phyloP scores from a whole-genome alignment of 2,113 vertebrate genomes.

The Chrysochloris asiatica region DNA sequence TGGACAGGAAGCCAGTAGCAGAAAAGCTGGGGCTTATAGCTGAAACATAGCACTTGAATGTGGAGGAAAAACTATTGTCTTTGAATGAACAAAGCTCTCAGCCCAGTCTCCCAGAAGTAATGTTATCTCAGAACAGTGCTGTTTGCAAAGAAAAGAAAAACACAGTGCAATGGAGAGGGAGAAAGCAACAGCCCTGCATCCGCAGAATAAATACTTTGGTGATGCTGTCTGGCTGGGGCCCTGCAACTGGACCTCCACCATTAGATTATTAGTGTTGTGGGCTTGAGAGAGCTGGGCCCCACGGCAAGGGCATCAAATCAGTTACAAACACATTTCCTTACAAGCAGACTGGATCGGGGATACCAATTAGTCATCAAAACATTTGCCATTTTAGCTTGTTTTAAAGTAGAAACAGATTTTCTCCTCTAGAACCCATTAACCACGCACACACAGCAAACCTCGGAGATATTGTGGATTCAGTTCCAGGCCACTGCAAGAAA shows the following conservation, averaged over 20 bases:
- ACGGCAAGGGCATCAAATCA: constrained; percentile 80
- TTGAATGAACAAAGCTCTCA: constrained; percentile 56
- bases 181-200: constrained; percentile 62
- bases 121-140: constrained; percentile 21
- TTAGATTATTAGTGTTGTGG: constrained; percentile 83
- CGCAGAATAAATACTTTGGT: constrained; percentile 69
- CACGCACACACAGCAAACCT: not conserved
- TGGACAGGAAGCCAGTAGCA: not conserved
- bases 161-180: constrained; percentile 18
- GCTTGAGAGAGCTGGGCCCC: no score
- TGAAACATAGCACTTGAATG: not conserved
- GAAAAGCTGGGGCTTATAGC: not conserved
- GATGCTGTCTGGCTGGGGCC: constrained; percentile 70
- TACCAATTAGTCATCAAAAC: no score
- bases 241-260: constrained; percentile 72
- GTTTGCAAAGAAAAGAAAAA: constrained; percentile 59
- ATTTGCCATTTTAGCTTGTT: constrained; percentile 71
- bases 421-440: not conserved
- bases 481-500: no score
- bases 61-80: not conserved
- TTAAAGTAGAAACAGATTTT: constrained; percentile 65
- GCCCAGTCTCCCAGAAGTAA: constrained; percentile 59
- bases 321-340: constrained; percentile 81
- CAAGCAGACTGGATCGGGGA: no score
- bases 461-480: no score